Conservation (phyloP, 1,140 invertebrate genomes). For the Glossosoma conforme region DNA sequence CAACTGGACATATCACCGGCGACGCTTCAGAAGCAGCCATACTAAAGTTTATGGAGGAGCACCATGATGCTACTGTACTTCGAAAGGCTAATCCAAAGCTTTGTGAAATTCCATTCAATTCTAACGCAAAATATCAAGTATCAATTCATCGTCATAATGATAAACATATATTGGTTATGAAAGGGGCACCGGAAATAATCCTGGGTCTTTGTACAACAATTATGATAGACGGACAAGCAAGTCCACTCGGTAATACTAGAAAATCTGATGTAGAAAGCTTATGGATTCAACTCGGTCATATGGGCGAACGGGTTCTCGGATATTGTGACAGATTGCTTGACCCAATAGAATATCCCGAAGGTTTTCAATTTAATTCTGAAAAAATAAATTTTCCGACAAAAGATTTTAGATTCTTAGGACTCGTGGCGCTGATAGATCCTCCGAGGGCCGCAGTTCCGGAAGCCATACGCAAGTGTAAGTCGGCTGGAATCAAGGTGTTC, state of each 20-base stretch:
- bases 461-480: constrained; percentile 63
- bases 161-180: too few relatives aligned
- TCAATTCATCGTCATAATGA: too few relatives aligned
- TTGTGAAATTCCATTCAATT: too few relatives aligned
- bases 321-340: constrained; percentile 59
- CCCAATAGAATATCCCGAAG: constrained; percentile 35
- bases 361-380: constrained; percentile 52
- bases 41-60: too few relatives aligned
- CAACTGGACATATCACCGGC: too few relatives aligned
- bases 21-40: too few relatives aligned
- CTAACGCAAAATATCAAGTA: too few relatives aligned
- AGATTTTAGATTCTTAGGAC: constrained; percentile 62
- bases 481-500: constrained; percentile 73
- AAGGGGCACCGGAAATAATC: too few relatives aligned
- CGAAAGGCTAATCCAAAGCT: too few relatives aligned
- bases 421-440: constrained; percentile 71
- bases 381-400: constrained; percentile 59
- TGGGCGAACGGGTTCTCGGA: constrained; percentile 76
- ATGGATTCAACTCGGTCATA: constrained; percentile 76
- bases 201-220: too few relatives aligned
- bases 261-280: constrained; percentile 65
- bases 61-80: too few relatives aligned
- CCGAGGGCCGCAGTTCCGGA: constrained; percentile 64
- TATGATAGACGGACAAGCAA: too few relatives aligned
- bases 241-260: constrained; percentile 54